phyloP scores from a whole-genome alignment of 2,113 vertebrate genomes.

The Crotalus horridus region DNA sequence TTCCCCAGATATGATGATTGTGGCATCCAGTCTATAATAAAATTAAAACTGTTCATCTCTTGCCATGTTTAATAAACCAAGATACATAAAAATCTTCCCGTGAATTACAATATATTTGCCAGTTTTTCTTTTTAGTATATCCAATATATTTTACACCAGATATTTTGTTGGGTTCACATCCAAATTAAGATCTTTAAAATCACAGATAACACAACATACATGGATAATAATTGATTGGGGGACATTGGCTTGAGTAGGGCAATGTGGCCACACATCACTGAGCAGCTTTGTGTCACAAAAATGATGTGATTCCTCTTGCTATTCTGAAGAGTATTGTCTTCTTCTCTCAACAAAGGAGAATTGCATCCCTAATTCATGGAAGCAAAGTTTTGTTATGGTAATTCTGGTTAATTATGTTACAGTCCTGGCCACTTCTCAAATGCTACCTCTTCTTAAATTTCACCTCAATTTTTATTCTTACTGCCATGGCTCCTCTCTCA shows the following conservation, averaged over 20 bases:
- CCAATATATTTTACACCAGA: background rate
- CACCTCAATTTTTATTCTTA: background rate
- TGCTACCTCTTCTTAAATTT: background rate
- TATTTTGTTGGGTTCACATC: background rate
- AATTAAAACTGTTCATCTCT: background rate
- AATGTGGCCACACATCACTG: background rate
- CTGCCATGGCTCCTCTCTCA: background rate
- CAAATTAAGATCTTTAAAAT: background rate
- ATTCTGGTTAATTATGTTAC: background rate
- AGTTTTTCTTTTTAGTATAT: too few relatives aligned
- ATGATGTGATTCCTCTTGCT: background rate
- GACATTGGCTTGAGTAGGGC: background rate
- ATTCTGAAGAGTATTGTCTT: background rate
- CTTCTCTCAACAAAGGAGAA: background rate
- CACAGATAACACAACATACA: background rate
- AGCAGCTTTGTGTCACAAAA: background rate
- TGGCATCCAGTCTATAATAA: background rate
- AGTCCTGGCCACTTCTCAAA: background rate
- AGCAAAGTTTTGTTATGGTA: background rate
- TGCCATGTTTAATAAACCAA: background rate
- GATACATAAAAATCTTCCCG: background rate
- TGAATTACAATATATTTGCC: background rate
- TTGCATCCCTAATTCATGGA: background rate
- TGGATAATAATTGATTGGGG: background rate
- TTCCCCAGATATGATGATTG: background rate